Evolutionary conservation across 2,113 vertebrate species (phyloP).

Genomic region (Calypte anna): DNA sequence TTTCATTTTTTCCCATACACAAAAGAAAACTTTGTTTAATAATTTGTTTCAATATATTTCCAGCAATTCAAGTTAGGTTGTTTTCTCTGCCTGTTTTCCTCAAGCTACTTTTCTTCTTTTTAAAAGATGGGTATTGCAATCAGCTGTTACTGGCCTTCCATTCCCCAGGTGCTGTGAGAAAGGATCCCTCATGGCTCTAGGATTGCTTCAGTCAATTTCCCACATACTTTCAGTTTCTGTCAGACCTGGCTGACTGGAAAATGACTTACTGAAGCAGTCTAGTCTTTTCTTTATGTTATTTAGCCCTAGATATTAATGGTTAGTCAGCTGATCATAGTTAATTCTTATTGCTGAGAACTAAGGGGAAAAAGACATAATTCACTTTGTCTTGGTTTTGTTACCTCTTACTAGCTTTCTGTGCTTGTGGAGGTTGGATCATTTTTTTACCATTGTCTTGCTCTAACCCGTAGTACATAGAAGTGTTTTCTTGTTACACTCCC

Average conservation of each 20-base stretch:
- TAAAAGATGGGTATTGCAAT: not conserved
- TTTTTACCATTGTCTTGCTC: not conserved
- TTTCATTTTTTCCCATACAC: constrained; percentile 20
- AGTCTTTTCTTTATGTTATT: not conserved
- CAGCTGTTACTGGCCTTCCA: not conserved
- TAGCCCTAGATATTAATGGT: not conserved
- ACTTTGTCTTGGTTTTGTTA: not conserved
- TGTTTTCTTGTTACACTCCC: not conserved
- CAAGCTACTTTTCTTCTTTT: not conserved
- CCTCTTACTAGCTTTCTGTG: not conserved
- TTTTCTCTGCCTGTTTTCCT: not conserved
- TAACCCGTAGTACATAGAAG: not conserved
- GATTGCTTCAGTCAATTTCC: not conserved
- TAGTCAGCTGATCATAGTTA: not conserved
- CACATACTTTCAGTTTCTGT: not conserved
- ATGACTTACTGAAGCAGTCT: not conserved
- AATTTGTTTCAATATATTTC: constrained; percentile 12
- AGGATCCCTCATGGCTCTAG: not conserved
- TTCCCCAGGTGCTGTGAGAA: not conserved
- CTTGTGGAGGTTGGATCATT: not conserved
- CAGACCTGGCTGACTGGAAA: not conserved
- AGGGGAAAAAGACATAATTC: not conserved
- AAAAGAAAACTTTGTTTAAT: constrained; percentile 35
- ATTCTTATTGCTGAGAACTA: not conserved
- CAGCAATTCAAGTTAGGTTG: not conserved